These are phyloP conservation scores for Triplophysa bombifrons DNA, from an alignment of 2,797 vertebrate genomes.

Conservation along the genomic window DNA sequence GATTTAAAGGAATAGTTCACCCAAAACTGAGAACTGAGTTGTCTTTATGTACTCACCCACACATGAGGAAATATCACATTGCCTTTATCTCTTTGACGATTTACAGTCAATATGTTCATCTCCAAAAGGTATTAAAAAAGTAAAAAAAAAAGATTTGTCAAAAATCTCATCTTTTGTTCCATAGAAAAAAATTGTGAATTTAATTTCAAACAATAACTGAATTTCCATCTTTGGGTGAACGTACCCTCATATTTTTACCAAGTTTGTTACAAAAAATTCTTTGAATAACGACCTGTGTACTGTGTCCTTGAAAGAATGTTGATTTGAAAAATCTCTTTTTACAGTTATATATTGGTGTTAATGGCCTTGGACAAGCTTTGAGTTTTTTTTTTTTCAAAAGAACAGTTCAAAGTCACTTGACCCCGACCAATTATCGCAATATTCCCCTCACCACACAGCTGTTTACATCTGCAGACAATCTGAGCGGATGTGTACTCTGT, in stretches of 20 bases:
- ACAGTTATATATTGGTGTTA: slow-evolving; percentile 8
- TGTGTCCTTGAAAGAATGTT: slow-evolving; percentile 22
- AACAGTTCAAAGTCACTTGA: slow-evolving; percentile 19
- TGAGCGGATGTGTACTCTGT: not conserved
- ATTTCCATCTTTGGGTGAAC: not conserved
- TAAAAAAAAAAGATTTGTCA: not conserved
- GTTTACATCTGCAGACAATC: not conserved
- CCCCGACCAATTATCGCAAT: slow-evolving; percentile 27
- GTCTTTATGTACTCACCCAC: too few species aligned
- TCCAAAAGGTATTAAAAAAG: not conserved
- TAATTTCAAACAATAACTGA: not conserved
- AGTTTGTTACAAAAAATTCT: not conserved
- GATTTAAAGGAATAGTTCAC: not conserved
- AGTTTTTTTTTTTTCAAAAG: slow-evolving; percentile 15
- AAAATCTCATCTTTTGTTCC: not conserved
- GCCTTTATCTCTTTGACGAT: not conserved
- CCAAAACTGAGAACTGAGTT: not conserved
- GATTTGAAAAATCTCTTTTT: slow-evolving; percentile 15
- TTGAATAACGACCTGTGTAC: not conserved
- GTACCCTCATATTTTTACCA: slow-evolving; percentile 1
- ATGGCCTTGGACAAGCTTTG: slow-evolving; percentile 2
- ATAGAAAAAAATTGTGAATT: not conserved
- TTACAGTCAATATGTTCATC: not conserved
- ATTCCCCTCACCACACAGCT: slow-evolving; percentile 4
- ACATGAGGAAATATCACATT: too few species aligned